phyloP scores from a whole-genome alignment of 2,113 vertebrate species.

The Syngnathus floridae region DNA sequence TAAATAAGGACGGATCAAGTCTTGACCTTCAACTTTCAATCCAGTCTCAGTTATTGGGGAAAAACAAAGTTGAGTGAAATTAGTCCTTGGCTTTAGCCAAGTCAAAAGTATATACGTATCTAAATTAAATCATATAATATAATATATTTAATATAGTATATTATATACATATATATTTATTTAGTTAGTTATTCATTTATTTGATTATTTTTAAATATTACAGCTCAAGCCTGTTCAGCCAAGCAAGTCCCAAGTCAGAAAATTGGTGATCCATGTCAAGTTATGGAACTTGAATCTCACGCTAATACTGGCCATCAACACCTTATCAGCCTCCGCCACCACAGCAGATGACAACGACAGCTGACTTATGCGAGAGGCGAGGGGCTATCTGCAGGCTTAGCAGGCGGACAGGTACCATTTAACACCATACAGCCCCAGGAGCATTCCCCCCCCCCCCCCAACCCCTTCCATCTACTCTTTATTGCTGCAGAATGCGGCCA shows the following conservation, averaged over 20 bases:
- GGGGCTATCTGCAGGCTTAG: conserved; percentile 55
- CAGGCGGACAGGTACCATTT: conserved; percentile 61
- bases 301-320: conserved; percentile 65
- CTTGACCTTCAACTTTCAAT: neutral
- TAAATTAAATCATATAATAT: no score
- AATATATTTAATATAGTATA: no score
- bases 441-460: conserved; percentile 48
- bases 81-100: no score
- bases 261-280: neutral
- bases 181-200: no score
- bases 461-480: conserved; percentile 20
- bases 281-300: neutral
- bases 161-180: no score
- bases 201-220: no score
- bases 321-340: conserved; percentile 49
- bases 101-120: no score
- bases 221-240: neutral
- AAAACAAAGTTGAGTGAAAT: no score
- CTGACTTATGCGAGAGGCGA: conserved; percentile 43
- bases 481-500: conserved; percentile 33
- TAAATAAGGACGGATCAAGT: neutral
- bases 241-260: no score
- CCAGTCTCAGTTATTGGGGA: neutral
- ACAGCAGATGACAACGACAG: conserved; percentile 54
- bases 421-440: conserved; percentile 23